phyloP scores from a whole-genome alignment of 2,888 invertebrate genomes.

The Eupeodes luniger region DNA sequence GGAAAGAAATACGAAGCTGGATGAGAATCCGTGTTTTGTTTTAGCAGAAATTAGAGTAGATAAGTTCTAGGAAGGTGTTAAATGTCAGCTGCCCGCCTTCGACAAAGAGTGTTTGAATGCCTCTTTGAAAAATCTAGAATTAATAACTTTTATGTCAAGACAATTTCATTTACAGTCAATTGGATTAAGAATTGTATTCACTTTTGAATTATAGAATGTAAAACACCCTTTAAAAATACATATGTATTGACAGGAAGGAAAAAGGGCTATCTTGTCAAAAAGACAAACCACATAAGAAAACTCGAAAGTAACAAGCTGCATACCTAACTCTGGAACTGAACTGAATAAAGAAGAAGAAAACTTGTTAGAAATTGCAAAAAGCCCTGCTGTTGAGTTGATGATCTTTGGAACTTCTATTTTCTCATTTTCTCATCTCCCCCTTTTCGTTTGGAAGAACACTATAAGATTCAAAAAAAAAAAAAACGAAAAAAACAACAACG shows the following conservation, averaged over 20 bases:
- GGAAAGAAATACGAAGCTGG: too few species aligned
- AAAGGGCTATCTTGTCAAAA: constrained; percentile 14
- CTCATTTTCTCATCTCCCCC: constrained; percentile 10
- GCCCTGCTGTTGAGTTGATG: constrained; percentile 19
- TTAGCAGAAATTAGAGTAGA: too few species aligned
- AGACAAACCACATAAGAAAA: constrained; percentile 10
- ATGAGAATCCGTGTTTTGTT: too few species aligned
- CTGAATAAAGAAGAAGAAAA: neutral
- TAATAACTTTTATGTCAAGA: too few species aligned
- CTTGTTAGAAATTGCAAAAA: constrained; percentile 48
- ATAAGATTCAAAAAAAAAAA: constrained; percentile 12
- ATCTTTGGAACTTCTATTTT: constrained; percentile 14
- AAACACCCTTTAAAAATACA: constrained; percentile 3
- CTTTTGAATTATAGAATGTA: too few species aligned
- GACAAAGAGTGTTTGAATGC: too few species aligned
- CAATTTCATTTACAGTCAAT: too few species aligned
- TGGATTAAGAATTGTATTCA: too few species aligned
- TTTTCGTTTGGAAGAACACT: constrained; percentile 13
- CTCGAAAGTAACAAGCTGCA: constrained; percentile 1
- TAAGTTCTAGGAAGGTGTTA: too few species aligned
- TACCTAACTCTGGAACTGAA: neutral
- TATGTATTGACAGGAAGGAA: constrained; percentile 1
- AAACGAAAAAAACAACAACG: constrained; percentile 4
- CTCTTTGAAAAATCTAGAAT: too few species aligned
- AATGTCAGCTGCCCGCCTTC: too few species aligned